A percentile compares a stretch with the other conserved stretches of the same genome.
phyloP scores from a whole-genome alignment of 2,888 invertebrate genomes.

The Yponomeuta evonymella region DNA sequence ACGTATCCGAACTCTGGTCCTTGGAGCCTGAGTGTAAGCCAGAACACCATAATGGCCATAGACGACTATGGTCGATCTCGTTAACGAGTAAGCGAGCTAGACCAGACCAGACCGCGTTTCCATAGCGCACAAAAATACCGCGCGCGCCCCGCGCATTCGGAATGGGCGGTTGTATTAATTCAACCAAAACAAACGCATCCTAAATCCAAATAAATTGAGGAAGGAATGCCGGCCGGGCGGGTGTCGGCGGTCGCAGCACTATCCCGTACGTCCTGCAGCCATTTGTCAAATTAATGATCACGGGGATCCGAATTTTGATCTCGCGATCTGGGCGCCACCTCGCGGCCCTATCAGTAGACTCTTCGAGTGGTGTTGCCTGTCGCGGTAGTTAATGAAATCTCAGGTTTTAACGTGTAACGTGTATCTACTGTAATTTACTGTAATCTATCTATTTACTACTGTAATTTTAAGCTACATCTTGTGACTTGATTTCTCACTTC shows the following conservation, averaged over 20 bases:
- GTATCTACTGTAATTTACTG: no score
- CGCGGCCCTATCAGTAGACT: conserved; percentile 15
- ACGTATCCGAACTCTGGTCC: no score
- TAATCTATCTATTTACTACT: no score
- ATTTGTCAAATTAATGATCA: conserved; percentile 69
- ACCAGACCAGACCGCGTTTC: no score
- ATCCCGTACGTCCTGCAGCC: conserved; percentile 41
- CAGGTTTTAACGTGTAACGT: no score
- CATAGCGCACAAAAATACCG: conserved; percentile 20
- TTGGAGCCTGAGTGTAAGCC: no score
- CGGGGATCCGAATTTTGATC: conserved; percentile 54
- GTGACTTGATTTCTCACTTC: no score
- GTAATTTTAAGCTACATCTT: no score
- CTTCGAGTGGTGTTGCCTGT: not conserved
- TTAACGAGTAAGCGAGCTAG: no score
- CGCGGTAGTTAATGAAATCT: no score
- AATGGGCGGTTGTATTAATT: conserved; percentile 34
- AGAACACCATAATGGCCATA: no score
- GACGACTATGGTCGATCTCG: no score
- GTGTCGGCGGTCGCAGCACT: conserved; percentile 13
- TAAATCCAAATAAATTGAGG: conserved; percentile 36
- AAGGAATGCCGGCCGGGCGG: conserved; percentile 29
- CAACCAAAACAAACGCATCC: conserved; percentile 37
- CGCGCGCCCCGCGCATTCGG: conserved; percentile 29
- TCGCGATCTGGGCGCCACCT: conserved; percentile 34